Evolutionary conservation across 2,888 invertebrate species (phyloP), one percentile per base, ranked within the genome.

Genomic region (Euzetes globulus): DNA sequence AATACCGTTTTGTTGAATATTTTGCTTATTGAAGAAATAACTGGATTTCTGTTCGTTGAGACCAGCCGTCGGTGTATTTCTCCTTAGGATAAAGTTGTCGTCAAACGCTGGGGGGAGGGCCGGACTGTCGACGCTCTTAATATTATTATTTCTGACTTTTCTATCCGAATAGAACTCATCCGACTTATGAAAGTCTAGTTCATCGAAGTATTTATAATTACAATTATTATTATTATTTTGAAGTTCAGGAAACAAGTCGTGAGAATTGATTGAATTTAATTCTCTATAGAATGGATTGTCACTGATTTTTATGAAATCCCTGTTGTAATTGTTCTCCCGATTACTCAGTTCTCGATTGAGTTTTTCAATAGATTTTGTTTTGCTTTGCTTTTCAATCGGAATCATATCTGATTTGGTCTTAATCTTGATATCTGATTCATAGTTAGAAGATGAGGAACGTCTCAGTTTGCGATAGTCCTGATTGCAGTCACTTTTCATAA

Each of bases 1-100:
- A 11, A 41, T 33, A 68, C 68, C 68, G 11, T 68, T 68, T 68
- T 63, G 63, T 37, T 37, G 27, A 15, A 19, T 58, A 27, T 37
- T 41, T 41, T 19, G 68, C 15, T 50, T 71, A 25, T 22, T 19
- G 47, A n/a, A 50, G 27, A 11, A 50, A 29, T 33, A 55, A 25
- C 13, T 71, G 19, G 22, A 22, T 17, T 63, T 63, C 27, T 60
- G 63, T 19, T 41, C 41, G 15, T 52, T 74, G 17, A 75, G 71
- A 15, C 75, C 75, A 9, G 75, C 75, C 0, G 71, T 75, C 19
- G 75, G 75, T 47, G 75, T 75, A 17, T 29, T 65, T 55, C 75
- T 13, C 50, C 63, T 75, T 33, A 75, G 22, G 27, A 75, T 75
- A 22, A 75, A 75, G 58, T 75, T 75, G 19, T 75, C 75, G 58